Percentiles rank a stretch among this genome's conserved stretches.
These are phyloP conservation scores for Microctenopoma lineatum DNA, from an alignment of 2,797 vertebrate species.

Conservation along the genomic window DNA sequence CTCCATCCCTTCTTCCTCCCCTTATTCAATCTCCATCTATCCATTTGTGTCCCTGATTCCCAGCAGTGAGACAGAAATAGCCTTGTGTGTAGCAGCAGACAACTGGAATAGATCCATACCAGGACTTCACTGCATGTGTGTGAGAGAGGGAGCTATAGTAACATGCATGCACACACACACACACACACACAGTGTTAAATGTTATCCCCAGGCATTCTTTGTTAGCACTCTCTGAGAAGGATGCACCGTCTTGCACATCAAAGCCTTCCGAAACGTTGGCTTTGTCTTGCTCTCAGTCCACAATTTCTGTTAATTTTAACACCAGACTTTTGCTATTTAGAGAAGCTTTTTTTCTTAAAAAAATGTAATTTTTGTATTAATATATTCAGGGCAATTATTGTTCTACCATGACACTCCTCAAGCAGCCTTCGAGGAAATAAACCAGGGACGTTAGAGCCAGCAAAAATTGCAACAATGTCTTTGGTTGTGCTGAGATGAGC, in stretches of 20 bases:
- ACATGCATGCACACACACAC: too few relatives aligned
- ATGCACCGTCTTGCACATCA: constrained; percentile 64
- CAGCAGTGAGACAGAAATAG: constrained; percentile 79
- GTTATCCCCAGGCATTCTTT: constrained; percentile 47
- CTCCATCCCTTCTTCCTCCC: constrained; percentile 20
- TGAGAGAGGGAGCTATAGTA: too few relatives aligned
- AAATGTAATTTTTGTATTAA: constrained; percentile 32
- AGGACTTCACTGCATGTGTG: constrained; percentile 30
- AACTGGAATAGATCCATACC: constrained; percentile 68
- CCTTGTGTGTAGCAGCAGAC: constrained; percentile 60
- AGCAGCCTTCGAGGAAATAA: constrained; percentile 1
- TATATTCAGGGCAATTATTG: constrained; percentile 27
- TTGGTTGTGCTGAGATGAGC: too few relatives aligned
- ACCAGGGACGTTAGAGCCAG: not conserved
- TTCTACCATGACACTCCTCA: not conserved
- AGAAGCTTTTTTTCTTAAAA: constrained; percentile 3
- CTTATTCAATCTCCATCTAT: constrained; percentile 47
- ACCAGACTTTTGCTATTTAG: constrained; percentile 27
- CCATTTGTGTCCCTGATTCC: constrained; percentile 65
- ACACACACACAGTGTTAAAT: constrained; percentile 22
- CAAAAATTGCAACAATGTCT: too few relatives aligned
- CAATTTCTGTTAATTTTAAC: constrained; percentile 24
- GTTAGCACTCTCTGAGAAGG: constrained; percentile 54
- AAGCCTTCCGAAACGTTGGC: constrained; percentile 38
- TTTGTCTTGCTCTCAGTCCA: not conserved